phyloP scores from a whole-genome alignment of 2,888 invertebrate genomes.

The Habrosyne pyritoides region DNA sequence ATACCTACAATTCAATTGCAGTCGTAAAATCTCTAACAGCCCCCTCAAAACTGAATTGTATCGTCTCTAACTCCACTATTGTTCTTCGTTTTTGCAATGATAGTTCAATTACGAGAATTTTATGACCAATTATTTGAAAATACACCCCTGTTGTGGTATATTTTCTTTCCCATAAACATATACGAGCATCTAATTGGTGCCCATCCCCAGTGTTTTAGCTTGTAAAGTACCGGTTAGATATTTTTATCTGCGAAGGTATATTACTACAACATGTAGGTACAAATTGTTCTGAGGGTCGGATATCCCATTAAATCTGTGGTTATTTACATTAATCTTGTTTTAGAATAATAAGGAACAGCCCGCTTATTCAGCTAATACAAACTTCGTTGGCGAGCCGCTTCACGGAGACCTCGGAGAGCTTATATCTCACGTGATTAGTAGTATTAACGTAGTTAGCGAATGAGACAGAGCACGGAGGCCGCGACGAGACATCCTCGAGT shows the following conservation, averaged over 20 bases:
- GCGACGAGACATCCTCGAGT: too few relatives aligned
- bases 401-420: too few relatives aligned
- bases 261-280: background rate
- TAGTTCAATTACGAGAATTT: conserved; percentile 43
- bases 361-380: too few relatives aligned
- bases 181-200: conserved; percentile 22
- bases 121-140: conserved; percentile 63
- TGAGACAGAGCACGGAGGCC: too few relatives aligned
- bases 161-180: conserved; percentile 29
- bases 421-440: too few relatives aligned
- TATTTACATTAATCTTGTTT: too few relatives aligned
- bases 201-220: conserved; percentile 26
- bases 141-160: conserved; percentile 30
- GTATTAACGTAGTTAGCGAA: too few relatives aligned
- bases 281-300: background rate
- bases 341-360: too few relatives aligned
- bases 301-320: too few relatives aligned
- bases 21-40: background rate
- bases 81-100: conserved; percentile 27
- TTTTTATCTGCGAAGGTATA: conserved; percentile 14
- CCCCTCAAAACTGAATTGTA: background rate
- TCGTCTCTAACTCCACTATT: conserved; percentile 20
- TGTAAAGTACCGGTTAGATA: conserved; percentile 16
- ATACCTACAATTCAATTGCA: background rate
- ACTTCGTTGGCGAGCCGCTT: too few relatives aligned